Conservation (phyloP, 1,140 invertebrate genomes). For the Drosophila teissieri region DNA sequence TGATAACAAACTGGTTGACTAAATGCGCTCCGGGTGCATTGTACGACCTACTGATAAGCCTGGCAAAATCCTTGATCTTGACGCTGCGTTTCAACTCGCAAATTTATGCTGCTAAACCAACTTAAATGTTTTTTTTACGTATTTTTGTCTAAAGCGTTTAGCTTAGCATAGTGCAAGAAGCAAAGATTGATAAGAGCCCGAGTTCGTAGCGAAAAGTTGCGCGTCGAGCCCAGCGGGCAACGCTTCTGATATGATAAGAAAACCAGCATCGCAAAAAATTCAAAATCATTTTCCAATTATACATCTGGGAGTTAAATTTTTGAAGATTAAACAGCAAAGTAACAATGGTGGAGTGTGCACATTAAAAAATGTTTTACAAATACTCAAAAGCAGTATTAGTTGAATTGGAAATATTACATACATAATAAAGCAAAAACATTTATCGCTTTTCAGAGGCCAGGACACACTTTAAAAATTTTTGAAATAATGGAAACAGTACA, state of each 20-base stretch:
- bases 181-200: slow-evolving; percentile 52
- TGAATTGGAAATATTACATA: too few relatives aligned
- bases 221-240: slow-evolving; percentile 34
- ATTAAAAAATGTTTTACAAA: background rate
- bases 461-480: too few relatives aligned
- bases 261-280: slow-evolving; percentile 6
- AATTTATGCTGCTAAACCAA: slow-evolving; percentile 54
- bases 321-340: slow-evolving; percentile 51
- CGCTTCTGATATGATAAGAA: slow-evolving; percentile 48
- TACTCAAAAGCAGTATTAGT: too few relatives aligned
- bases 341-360: slow-evolving; percentile 2
- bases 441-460: background rate
- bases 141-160: slow-evolving; percentile 36
- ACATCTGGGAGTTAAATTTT: slow-evolving; percentile 59
- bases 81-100: slow-evolving; percentile 74
- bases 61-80: slow-evolving; percentile 75
- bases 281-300: slow-evolving; percentile 52
- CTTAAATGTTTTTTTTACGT: slow-evolving; percentile 9
- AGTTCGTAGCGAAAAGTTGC: slow-evolving; percentile 37
- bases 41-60: slow-evolving; percentile 69
- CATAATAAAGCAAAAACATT: background rate
- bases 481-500: too few relatives aligned
- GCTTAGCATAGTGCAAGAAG: slow-evolving; percentile 42
- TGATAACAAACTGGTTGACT: slow-evolving; percentile 80
- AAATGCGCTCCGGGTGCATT: slow-evolving; percentile 78